Evolutionary conservation across 2,113 vertebrate genomes (phyloP).

Genomic region (Gymnarchus niloticus): DNA sequence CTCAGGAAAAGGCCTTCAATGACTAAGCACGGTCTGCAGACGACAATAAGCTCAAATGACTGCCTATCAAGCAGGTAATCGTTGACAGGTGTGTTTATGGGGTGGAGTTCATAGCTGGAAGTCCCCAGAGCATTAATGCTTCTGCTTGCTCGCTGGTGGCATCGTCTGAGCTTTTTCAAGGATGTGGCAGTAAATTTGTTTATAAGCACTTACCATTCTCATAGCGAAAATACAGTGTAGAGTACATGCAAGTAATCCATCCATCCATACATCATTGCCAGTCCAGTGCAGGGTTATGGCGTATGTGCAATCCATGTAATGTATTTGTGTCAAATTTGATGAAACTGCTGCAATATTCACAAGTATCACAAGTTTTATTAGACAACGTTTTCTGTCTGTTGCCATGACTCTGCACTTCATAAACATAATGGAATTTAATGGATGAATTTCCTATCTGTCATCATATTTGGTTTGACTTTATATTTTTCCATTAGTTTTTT

Average conservation of each 20-base stretch:
- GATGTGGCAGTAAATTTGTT: not conserved
- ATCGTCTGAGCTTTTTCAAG: not conserved
- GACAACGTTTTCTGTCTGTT: not conserved
- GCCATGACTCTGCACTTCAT: not conserved
- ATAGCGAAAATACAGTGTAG: not conserved
- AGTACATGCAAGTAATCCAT: not conserved
- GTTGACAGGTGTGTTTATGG: not conserved
- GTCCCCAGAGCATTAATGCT: not conserved
- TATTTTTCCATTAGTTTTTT: too few species aligned
- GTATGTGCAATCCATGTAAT: not conserved
- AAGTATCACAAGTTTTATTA: not conserved
- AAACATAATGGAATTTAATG: not conserved
- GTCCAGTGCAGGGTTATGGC: not conserved
- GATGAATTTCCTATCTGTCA: too few species aligned
- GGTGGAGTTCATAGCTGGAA: not conserved
- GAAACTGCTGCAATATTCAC: not conserved
- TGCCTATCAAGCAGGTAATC: not conserved
- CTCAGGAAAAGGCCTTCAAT: not conserved
- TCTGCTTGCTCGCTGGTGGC: not conserved
- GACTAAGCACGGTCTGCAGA: not conserved
- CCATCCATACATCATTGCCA: too few species aligned
- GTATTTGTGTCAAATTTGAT: not conserved
- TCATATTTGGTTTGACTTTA: too few species aligned
- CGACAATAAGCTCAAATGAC: not conserved
- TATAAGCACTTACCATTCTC: not conserved